Base-by-base conservation (phyloP, 2,113 vertebrate species). In the Paratilapia polleni region DNA sequence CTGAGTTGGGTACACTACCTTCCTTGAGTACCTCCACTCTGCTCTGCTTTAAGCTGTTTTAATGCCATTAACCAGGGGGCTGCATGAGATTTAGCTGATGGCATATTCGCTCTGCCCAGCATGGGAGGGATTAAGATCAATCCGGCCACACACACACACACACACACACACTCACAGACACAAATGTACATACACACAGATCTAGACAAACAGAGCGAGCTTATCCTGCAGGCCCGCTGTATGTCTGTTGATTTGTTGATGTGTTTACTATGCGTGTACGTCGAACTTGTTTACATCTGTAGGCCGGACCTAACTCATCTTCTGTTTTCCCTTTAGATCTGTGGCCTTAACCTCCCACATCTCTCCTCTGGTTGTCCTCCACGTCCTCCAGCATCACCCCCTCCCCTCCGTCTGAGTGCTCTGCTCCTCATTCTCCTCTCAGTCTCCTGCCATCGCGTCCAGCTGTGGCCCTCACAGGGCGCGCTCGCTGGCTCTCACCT, bases 401-500 rank as follows among this genome's bases (percentile, higher is more conserved):
- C 63, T n/a, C 43, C 22, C 24, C 61, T 3, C 49, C 74, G 8
- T 22, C 31, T 36, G 36, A 85, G 78, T 78, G 15, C 81, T 12
- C 73, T 0, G 86, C 83, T 90, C 90, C 77, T 78, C 77, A 76
- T 94, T 92, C 92, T 95, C 89, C 87, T 91, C 77, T 76, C 74
- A 14, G 91, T 17, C 76, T 54, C 97, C 96, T 76, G 95, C 94
- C 93, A 93, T 77, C 61, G 90, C 81, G 81, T 90, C 96, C 91
- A 97, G 98, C 93, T 97, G 97, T 66, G 97, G 97, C 54, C 97
- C 81, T 97, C 97, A 1, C 87, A 99, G 96, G 98, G 99, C 87
- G 96, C 97, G 0, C 95, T 98, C 28, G 97, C 98, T 87, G 97
- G 97, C 87, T 96, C 98, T 0, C 98, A 99, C 94, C 97, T 99